Percentiles rank a stretch among this genome's conserved stretches.
These are phyloP conservation scores for Xerus rutilus DNA, from an alignment of 2,797 vertebrate genomes.

Conservation along the genomic window DNA sequence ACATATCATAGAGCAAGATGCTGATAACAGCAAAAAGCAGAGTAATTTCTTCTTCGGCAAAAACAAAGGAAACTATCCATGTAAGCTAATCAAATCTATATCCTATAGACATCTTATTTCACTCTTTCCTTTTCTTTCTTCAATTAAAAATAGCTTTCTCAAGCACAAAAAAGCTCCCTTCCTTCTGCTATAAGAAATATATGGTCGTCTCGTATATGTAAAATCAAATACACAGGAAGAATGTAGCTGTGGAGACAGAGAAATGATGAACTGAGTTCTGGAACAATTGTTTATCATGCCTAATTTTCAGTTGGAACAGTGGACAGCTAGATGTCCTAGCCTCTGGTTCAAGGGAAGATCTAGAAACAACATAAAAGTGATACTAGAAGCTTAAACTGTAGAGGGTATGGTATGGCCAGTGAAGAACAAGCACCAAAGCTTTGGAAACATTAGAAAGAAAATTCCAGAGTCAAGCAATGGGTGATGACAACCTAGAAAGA, in stretches of 20 bases:
- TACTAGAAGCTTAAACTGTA: not conserved
- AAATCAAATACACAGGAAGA: not conserved
- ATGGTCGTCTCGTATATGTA: not conserved
- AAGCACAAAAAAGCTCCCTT: not conserved
- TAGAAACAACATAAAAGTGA: not conserved
- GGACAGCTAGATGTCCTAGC: not conserved
- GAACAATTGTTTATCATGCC: not conserved
- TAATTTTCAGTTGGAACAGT: not conserved
- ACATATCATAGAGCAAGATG: not conserved
- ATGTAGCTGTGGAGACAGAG: not conserved
- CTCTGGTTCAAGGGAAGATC: not conserved
- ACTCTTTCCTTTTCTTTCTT: not conserved
- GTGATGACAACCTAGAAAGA: not conserved
- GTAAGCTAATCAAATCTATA: not conserved
- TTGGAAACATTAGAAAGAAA: constrained; percentile 27
- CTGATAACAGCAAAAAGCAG: not conserved
- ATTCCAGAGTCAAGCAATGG: not conserved
- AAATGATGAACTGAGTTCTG: not conserved
- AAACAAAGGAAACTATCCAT: not conserved
- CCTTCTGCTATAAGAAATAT: not conserved
- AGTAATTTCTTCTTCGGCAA: not conserved
- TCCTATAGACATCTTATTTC: not conserved
- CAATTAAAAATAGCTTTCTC: not conserved
- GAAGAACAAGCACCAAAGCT: not conserved
- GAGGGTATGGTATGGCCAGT: not conserved